Percentiles rank a stretch among this genome's conserved stretches.
These are phyloP conservation scores for Mus spicilegus DNA, from an alignment of 2,113 vertebrate species.

Conservation along the genomic window DNA sequence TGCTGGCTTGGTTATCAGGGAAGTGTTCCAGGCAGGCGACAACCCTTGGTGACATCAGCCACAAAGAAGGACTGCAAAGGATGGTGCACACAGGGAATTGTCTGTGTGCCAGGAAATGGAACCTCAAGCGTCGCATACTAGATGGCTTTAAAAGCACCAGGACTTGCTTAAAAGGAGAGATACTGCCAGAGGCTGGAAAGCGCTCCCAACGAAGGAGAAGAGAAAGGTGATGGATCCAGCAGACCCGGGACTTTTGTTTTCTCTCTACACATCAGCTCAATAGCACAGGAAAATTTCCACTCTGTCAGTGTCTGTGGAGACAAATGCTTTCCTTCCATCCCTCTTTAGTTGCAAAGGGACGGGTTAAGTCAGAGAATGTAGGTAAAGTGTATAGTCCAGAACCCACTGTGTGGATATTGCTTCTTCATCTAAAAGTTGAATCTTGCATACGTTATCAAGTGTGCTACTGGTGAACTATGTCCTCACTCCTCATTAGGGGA, in stretches of 20 bases:
- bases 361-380: not conserved
- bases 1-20: conserved; percentile 60
- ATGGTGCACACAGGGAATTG: not conserved
- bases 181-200: conserved; percentile 60
- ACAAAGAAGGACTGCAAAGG: not conserved
- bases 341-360: not conserved
- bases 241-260: conserved; percentile 66
- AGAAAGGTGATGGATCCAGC: not conserved
- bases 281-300: conserved; percentile 36
- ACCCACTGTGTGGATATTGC: not conserved
- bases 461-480: too few relatives aligned
- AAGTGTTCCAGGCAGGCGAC: conserved; percentile 13
- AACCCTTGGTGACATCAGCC: conserved; percentile 33
- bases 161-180: conserved; percentile 22
- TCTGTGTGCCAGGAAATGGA: not conserved
- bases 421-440: not conserved
- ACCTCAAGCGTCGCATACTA: not conserved
- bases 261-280: not conserved
- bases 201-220: conserved; percentile 3
- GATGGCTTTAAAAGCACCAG: conserved; percentile 61
- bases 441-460: not conserved
- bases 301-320: not conserved
- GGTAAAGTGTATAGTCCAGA: not conserved
- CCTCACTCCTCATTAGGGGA: not conserved
- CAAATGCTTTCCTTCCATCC: not conserved